Evolutionary conservation across 2,888 invertebrate genomes (phyloP), one percentile per base, ranked within the genome.

Genomic region (Drosophila conformis): DNA sequence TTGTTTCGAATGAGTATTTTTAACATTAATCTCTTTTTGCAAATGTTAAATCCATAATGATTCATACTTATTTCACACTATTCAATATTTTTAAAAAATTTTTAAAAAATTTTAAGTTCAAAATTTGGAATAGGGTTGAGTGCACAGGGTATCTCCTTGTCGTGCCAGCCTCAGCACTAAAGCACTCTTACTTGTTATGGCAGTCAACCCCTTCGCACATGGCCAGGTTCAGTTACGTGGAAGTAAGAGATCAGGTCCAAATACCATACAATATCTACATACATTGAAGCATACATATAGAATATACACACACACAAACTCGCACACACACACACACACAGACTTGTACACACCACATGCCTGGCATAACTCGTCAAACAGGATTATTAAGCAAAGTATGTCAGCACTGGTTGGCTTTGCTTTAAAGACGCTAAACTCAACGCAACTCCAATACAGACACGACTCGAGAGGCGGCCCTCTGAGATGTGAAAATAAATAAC

Each of bases 301-400:
- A 29, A 53, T 21, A 56, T 13, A 54, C 7, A 56, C 10, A 27
- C 11, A 56, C 29, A 15, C 27, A 25, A 13, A 68, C 40, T 49
- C 15, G 25, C 21, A 48, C 36, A 33, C 5, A n/a, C 29, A 46
- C 35, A 56, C 25, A 56, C 38, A 29, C 8, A 27, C 2, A 21
- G 13, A 21, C 18, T n/a, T 49, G 31, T 18, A 10, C 48, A 35
- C 21, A 57, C 15, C 35, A 10, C 49, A 35, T 66, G 68, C 64
- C 73, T 81, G 70, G 79, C 75, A 87, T 70, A 89, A 91, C 92
- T 78, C 70, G 91, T 91, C 91, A 89, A 90, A 91, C 91, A 81
- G 89, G 92, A 90, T 91, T 90, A 91, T 89, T 87, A 88, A 82
- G 82, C 85, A 82, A 90, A 91, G 85, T 91, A 90, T 89, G 90